Evolutionary conservation across 2,113 vertebrate genomes (phyloP).

Genomic region (Neolamprologus tretocephalus): DNA sequence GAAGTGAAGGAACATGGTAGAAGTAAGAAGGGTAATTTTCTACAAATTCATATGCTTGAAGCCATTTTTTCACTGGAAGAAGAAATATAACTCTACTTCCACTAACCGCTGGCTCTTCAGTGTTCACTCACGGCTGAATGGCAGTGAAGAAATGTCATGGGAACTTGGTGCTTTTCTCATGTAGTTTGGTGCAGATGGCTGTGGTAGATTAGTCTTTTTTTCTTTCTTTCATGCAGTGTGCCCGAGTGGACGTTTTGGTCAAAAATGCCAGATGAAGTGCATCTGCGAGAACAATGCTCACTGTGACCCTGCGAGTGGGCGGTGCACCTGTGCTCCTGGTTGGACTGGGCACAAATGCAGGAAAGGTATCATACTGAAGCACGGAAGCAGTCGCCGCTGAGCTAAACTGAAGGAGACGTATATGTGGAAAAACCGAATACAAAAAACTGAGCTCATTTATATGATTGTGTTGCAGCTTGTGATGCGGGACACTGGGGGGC

Average conservation of each 20-base stretch:
- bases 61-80: slow-evolving; percentile 6
- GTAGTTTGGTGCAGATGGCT: not conserved
- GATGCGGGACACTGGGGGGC: slow-evolving; percentile 80
- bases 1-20: not conserved
- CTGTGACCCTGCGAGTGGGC: slow-evolving; percentile 78
- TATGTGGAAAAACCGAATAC: not conserved
- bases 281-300: slow-evolving; percentile 80
- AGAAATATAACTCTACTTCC: not conserved
- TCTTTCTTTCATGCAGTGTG: slow-evolving; percentile 67
- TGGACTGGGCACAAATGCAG: slow-evolving; percentile 82
- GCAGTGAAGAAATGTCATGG: not conserved
- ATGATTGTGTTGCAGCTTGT: slow-evolving; percentile 72
- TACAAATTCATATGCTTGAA: not conserved
- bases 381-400: not conserved
- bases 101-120: not conserved
- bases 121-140: not conserved
- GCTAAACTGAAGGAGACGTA: not conserved
- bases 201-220: not conserved
- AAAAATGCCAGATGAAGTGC: slow-evolving; percentile 78
- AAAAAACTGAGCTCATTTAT: not conserved
- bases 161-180: not conserved
- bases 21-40: not conserved
- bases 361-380: slow-evolving; percentile 64
- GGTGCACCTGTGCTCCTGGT: slow-evolving; percentile 79
- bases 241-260: slow-evolving; percentile 77